These are phyloP conservation scores for Paracanthobrama guichenoti DNA, from an alignment of 2,113 vertebrate species.

Conservation along the genomic window DNA sequence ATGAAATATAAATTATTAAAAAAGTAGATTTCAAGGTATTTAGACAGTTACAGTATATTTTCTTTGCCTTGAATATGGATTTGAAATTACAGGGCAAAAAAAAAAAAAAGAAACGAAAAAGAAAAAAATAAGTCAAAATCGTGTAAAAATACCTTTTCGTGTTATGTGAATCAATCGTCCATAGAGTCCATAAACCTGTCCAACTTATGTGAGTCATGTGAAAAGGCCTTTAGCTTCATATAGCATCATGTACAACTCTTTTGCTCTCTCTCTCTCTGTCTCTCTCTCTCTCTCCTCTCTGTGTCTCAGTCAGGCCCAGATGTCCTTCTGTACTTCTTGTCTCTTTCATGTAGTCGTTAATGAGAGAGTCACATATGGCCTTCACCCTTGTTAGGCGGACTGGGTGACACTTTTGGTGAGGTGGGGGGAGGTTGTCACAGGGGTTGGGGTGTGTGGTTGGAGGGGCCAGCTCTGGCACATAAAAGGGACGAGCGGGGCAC, in stretches of 20 bases:
- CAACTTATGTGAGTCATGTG: neutral
- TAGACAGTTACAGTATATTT: neutral
- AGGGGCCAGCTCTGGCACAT: constrained; percentile 49
- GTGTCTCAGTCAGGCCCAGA: constrained; percentile 56
- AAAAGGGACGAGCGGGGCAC: constrained; percentile 48
- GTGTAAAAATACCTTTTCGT: neutral
- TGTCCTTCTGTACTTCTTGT: constrained; percentile 60
- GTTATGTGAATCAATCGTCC: neutral
- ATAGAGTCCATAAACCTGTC: neutral
- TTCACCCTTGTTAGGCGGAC: constrained; percentile 61
- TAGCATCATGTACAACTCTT: neutral
- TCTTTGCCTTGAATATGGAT: neutral
- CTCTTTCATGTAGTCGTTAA: constrained; percentile 63
- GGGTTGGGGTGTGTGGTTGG: constrained; percentile 47
- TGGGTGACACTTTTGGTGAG: constrained; percentile 58
- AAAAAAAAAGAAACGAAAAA: too few species aligned
- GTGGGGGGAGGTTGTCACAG: constrained; percentile 48
- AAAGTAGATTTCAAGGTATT: neutral
- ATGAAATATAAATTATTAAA: neutral
- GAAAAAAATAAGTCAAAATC: too few species aligned
- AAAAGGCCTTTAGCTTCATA: neutral
- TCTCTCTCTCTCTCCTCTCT: constrained; percentile 25
- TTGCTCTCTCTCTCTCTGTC: neutral
- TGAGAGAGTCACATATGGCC: constrained; percentile 63
- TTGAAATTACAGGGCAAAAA: neutral